phyloP scores from a whole-genome alignment of 1,140 invertebrate species.

The Phymastichus coffea region DNA sequence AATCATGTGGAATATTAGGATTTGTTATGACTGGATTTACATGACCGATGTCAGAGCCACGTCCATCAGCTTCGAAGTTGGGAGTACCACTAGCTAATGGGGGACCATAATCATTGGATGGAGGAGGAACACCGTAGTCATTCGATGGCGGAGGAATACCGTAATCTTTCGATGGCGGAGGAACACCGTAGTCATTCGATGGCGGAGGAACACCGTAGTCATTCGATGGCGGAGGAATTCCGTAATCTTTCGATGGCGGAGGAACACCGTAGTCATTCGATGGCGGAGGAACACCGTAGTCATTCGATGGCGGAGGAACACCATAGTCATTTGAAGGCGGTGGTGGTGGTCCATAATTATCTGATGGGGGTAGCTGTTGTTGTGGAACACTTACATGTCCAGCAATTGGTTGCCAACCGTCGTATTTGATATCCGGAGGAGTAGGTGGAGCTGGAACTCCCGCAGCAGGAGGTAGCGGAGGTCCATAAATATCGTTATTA shows the following conservation, averaged over 20 bases:
- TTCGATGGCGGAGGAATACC: not conserved
- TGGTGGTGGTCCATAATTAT: constrained; percentile 22
- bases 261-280: not conserved
- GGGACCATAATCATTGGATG: constrained; percentile 32
- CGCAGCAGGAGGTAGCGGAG: constrained; percentile 61
- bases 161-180: constrained; percentile 3
- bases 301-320: constrained; percentile 21
- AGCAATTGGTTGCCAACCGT: constrained; percentile 81
- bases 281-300: constrained; percentile 23
- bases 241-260: constrained; percentile 1
- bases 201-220: constrained; percentile 24
- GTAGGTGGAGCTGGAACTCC: constrained; percentile 72
- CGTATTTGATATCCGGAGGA: constrained; percentile 74
- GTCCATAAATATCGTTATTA: constrained; percentile 55
- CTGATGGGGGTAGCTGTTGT: constrained; percentile 3
- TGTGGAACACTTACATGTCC: constrained; percentile 52
- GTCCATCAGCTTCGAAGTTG: too few relatives aligned
- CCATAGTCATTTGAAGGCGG: constrained; percentile 20
- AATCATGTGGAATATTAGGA: constrained; percentile 47
- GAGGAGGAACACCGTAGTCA: not conserved
- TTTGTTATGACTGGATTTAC: constrained; percentile 22
- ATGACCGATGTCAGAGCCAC: not conserved
- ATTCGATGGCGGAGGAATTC: constrained; percentile 9
- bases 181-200: constrained; percentile 21
- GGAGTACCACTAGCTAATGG: constrained; percentile 22